phyloP scores from a whole-genome alignment of 2,888 invertebrate genomes.

The Clusia tigrina region DNA sequence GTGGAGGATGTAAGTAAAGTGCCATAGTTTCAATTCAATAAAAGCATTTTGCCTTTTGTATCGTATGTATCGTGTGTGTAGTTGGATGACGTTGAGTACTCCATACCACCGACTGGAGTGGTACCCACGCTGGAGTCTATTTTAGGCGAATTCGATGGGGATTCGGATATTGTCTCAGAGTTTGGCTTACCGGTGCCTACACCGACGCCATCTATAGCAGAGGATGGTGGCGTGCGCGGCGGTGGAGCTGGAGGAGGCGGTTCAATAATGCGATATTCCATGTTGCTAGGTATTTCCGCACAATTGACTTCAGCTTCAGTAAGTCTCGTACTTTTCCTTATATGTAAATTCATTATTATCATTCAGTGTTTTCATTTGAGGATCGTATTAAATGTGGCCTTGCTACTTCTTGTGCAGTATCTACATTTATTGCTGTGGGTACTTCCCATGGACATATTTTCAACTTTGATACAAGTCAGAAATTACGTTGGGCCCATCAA shows the following conservation, averaged over 20 bases:
- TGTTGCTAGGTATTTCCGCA: slow-evolving; percentile 87
- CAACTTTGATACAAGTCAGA: slow-evolving; percentile 86
- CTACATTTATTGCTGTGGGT: slow-evolving; percentile 86
- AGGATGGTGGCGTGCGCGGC: slow-evolving; percentile 65
- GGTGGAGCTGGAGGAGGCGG: slow-evolving; percentile 64
- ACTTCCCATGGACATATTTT: slow-evolving; percentile 93
- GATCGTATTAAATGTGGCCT: slow-evolving; percentile 89
- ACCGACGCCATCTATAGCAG: slow-evolving; percentile 62
- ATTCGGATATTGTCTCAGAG: slow-evolving; percentile 68
- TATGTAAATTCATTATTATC: neutral
- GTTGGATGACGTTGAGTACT: slow-evolving; percentile 84
- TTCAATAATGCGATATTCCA: slow-evolving; percentile 78
- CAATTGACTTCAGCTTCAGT: slow-evolving; percentile 88
- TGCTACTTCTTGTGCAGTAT: slow-evolving; percentile 84
- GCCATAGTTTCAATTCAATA: neutral
- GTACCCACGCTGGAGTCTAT: slow-evolving; percentile 83
- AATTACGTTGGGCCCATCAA: slow-evolving; percentile 85
- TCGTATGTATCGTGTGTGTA: slow-evolving; percentile 50
- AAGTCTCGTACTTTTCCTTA: slow-evolving; percentile 59
- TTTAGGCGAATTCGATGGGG: slow-evolving; percentile 76
- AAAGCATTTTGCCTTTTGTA: neutral
- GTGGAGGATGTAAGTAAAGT: slow-evolving; percentile 72
- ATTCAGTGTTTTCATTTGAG: slow-evolving; percentile 62
- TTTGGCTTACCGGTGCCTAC: slow-evolving; percentile 58
- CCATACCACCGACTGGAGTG: slow-evolving; percentile 78